Conservation (phyloP, 2,888 invertebrate genomes). For the Dorcus hopei region DNA sequence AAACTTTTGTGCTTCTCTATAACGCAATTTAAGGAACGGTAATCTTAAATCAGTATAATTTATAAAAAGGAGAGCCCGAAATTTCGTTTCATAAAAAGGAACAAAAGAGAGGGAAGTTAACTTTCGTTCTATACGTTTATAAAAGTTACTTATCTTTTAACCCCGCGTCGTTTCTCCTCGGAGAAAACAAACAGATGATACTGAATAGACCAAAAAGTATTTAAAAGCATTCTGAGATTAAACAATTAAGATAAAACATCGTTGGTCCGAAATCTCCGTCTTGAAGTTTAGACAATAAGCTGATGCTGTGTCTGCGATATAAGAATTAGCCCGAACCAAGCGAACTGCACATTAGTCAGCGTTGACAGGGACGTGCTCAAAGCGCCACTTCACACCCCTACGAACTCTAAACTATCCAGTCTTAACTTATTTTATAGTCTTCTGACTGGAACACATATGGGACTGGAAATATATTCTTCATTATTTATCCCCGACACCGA, state of each 20-base stretch:
- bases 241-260: slow-evolving; percentile 43
- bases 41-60: too few relatives aligned
- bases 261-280: slow-evolving; percentile 28
- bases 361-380: slow-evolving; percentile 22
- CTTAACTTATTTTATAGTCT: slow-evolving; percentile 23
- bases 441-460: slow-evolving; percentile 21
- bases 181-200: slow-evolving; percentile 31
- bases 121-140: neutral
- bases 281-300: slow-evolving; percentile 30
- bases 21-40: too few relatives aligned
- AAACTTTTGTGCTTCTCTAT: too few relatives aligned
- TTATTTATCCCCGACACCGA: slow-evolving; percentile 17
- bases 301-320: slow-evolving; percentile 28
- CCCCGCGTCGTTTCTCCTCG: neutral
- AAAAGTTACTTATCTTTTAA: slow-evolving; percentile 12
- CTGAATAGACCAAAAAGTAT: slow-evolving; percentile 41
- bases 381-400: slow-evolving; percentile 18
- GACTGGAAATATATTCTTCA: slow-evolving; percentile 15
- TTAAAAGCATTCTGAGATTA: slow-evolving; percentile 46
- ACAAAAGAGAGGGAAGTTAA: neutral
- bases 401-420: slow-evolving; percentile 24
- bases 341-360: slow-evolving; percentile 20
- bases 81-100: neutral
- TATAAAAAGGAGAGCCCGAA: too few relatives aligned
- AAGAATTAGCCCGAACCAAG: slow-evolving; percentile 22